Evolutionary conservation across 2,888 invertebrate genomes (phyloP).

Genomic region (Exephanes ischioxanthus): DNA sequence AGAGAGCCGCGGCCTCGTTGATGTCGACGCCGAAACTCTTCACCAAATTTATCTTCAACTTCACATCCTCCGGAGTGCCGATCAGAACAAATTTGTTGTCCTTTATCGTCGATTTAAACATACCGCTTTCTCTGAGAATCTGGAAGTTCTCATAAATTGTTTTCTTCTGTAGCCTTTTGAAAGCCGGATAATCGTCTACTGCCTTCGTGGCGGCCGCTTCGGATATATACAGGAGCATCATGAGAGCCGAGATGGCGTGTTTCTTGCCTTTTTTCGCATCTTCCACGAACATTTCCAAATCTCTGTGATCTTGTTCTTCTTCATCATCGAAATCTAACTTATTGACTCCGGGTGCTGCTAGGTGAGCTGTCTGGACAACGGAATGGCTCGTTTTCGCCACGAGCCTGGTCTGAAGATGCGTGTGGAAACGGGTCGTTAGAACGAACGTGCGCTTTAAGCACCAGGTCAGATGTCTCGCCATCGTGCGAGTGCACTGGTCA

Average conservation of each 20-base stretch:
- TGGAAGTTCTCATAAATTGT: constrained; percentile 64
- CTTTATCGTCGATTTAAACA: constrained; percentile 59
- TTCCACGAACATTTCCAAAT: constrained; percentile 28
- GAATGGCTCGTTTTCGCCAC: background rate
- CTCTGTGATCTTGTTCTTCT: constrained; percentile 33
- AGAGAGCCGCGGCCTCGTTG: constrained; percentile 58
- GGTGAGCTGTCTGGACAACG: background rate
- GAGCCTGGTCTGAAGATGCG: background rate
- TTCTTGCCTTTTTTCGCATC: background rate
- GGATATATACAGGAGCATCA: constrained; percentile 48
- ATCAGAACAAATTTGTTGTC: constrained; percentile 64
- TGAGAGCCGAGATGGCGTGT: constrained; percentile 17
- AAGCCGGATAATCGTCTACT: constrained; percentile 46
- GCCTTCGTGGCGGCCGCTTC: constrained; percentile 22
- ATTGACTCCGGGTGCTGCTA: background rate
- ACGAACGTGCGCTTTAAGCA: constrained; percentile 37
- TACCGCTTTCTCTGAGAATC: constrained; percentile 53
- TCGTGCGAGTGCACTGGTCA: background rate
- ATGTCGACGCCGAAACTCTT: constrained; percentile 57
- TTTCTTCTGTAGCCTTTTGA: constrained; percentile 36
- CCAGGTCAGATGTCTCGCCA: constrained; percentile 60
- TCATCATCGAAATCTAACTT: constrained; percentile 8
- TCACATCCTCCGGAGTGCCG: constrained; percentile 32
- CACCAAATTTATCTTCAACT: constrained; percentile 51
- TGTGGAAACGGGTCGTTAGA: constrained; percentile 12